phyloP scores from a whole-genome alignment of 2,888 invertebrate species.

The Pocota personata region DNA sequence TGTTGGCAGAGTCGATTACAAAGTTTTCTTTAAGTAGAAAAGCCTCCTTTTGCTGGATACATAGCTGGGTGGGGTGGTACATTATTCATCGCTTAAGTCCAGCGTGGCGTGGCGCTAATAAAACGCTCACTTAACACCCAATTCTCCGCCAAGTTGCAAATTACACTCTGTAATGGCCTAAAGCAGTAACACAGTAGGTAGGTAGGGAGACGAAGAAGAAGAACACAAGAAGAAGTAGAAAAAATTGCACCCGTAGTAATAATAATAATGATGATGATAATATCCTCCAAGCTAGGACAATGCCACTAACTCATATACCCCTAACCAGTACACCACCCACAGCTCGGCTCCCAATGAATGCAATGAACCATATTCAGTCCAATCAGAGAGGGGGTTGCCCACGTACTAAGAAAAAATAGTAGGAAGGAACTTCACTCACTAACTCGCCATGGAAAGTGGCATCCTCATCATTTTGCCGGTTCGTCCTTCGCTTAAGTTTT shows the following conservation, averaged over 20 bases:
- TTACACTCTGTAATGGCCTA: constrained; percentile 70
- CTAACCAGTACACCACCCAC: not conserved
- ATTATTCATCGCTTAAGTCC: constrained; percentile 73
- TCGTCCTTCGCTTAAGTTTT: constrained; percentile 40
- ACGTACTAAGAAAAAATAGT: constrained; percentile 21
- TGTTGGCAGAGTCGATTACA: constrained; percentile 49
- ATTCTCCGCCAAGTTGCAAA: constrained; percentile 71
- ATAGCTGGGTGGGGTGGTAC: constrained; percentile 16
- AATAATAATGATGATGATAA: constrained; percentile 62
- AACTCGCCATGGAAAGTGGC: constrained; percentile 53
- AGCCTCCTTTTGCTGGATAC: constrained; percentile 5
- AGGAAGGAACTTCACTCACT: constrained; percentile 33
- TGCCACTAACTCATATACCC: constrained; percentile 53
- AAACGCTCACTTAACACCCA: constrained; percentile 74
- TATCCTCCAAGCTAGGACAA: constrained; percentile 64
- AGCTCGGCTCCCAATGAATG: constrained; percentile 30
- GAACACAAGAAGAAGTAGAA: not conserved
- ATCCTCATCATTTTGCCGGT: constrained; percentile 58
- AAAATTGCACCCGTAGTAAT: constrained; percentile 54
- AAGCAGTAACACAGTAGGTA: constrained; percentile 31
- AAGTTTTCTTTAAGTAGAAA: constrained; percentile 64
- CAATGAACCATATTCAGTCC: constrained; percentile 54
- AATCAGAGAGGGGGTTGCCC: not conserved
- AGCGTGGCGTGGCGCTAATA: constrained; percentile 68
- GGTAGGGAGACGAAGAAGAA: not conserved